A percentile compares a stretch with the other conserved stretches of the same genome.
These are phyloP conservation scores for Meleagris gallopavo DNA, from an alignment of 2,113 vertebrate genomes.

Conservation along the genomic window DNA sequence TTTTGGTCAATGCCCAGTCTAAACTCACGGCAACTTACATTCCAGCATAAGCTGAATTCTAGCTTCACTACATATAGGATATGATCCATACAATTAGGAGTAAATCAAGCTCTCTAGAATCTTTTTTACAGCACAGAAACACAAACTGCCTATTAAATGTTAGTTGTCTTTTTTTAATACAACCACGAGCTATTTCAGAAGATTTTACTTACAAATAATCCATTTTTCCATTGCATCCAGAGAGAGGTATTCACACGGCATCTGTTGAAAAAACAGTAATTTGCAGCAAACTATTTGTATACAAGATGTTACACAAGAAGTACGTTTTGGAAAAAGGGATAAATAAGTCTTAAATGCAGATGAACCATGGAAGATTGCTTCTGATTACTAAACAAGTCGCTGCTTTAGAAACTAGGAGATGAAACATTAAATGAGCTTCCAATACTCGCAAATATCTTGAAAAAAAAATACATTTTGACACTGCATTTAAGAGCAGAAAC, in stretches of 20 bases:
- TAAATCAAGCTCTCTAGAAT: background rate
- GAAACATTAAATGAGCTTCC: background rate
- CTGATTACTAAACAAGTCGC: background rate
- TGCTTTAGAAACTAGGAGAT: background rate
- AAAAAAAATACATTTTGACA: background rate
- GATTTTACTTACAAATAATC: constrained; percentile 95
- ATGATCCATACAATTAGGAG: background rate
- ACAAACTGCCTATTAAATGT: background rate
- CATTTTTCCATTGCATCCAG: constrained; percentile 99
- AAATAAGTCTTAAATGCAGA: background rate
- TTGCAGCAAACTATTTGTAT: background rate
- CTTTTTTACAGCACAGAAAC: background rate
- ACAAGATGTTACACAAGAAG: background rate
- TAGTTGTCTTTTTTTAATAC: background rate
- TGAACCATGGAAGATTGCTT: background rate
- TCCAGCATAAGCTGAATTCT: background rate
- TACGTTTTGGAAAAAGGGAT: background rate
- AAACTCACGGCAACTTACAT: background rate
- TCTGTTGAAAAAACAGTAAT: constrained; percentile 79
- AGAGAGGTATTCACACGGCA: constrained; percentile 99
- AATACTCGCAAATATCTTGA: background rate
- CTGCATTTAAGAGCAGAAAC: background rate
- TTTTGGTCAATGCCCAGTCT: background rate
- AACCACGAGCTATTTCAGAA: background rate
- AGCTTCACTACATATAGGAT: background rate